Conservation (phyloP, 1,140 invertebrate genomes). For the Aricia agestis region DNA sequence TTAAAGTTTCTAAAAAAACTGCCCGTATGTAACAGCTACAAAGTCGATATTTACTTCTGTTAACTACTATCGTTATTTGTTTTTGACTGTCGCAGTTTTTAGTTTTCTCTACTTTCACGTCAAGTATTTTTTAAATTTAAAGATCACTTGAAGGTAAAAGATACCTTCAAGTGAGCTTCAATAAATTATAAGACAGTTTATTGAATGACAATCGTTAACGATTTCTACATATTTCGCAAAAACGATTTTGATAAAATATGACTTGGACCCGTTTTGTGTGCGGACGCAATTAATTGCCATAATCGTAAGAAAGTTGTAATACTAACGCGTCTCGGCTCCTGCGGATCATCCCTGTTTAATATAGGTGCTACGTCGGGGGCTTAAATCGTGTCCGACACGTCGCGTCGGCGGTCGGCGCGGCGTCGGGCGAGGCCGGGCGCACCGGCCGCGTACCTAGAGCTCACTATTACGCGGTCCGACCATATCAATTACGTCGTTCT, state of each 20-base stretch:
- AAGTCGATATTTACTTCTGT: too few relatives aligned
- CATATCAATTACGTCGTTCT: conserved; percentile 17
- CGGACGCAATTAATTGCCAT: neutral
- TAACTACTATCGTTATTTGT: too few relatives aligned
- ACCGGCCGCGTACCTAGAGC: neutral
- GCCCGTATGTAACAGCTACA: too few relatives aligned
- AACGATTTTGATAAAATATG: neutral
- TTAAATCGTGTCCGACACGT: neutral
- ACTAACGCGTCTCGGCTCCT: neutral
- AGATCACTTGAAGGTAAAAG: too few relatives aligned
- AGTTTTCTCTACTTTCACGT: too few relatives aligned
- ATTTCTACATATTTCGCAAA: neutral
- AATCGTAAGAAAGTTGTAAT: conserved; percentile 1
- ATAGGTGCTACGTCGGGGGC: neutral
- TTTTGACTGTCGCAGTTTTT: too few relatives aligned
- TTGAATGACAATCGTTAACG: neutral
- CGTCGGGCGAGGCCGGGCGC: neutral
- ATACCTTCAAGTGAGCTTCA: too few relatives aligned
- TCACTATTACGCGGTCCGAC: conserved; percentile 1
- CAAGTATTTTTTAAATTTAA: too few relatives aligned
- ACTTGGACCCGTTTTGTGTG: neutral
- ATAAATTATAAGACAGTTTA: too few relatives aligned
- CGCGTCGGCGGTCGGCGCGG: neutral
- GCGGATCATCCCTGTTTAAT: neutral
- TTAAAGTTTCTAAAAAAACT: too few relatives aligned